Conservation (phyloP, 1,140 invertebrate species). For the Linepithema humile region DNA sequence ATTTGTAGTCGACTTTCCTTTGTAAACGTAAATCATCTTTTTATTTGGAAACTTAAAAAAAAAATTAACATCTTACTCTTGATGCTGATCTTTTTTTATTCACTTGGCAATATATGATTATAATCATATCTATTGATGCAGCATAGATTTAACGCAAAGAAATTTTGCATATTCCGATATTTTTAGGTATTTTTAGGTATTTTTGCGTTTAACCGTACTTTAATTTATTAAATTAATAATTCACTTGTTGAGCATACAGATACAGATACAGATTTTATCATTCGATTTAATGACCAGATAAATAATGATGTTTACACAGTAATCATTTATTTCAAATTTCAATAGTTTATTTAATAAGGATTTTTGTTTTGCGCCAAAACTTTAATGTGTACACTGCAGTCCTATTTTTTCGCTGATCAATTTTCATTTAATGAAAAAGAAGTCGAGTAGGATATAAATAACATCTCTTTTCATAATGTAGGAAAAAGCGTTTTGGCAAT, state of each 20-base stretch:
- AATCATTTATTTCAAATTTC: conserved; percentile 4
- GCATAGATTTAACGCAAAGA: neutral
- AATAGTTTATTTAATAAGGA: neutral
- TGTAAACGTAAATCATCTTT: too few relatives aligned
- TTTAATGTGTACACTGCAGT: neutral
- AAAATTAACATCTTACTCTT: too few relatives aligned
- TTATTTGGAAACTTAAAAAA: too few relatives aligned
- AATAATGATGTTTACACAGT: neutral
- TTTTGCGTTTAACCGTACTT: neutral
- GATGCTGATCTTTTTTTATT: conserved; percentile 1
- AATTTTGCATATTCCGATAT: too few relatives aligned
- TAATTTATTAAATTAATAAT: neutral
- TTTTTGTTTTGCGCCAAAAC: neutral
- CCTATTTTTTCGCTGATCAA: neutral
- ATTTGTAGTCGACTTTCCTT: too few relatives aligned
- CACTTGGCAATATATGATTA: neutral
- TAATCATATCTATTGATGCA: neutral
- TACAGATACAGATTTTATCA: too few relatives aligned
- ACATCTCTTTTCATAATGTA: neutral
- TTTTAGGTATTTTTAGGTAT: too few relatives aligned
- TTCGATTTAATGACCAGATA: neutral
- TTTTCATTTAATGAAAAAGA: neutral
- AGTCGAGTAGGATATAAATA: too few relatives aligned
- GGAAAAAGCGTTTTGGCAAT: too few relatives aligned
- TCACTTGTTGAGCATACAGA: neutral